Evolutionary conservation across 2,113 vertebrate genomes (phyloP), one percentile per base, ranked within the genome.

Genomic region (Dascyllus trimaculatus): DNA sequence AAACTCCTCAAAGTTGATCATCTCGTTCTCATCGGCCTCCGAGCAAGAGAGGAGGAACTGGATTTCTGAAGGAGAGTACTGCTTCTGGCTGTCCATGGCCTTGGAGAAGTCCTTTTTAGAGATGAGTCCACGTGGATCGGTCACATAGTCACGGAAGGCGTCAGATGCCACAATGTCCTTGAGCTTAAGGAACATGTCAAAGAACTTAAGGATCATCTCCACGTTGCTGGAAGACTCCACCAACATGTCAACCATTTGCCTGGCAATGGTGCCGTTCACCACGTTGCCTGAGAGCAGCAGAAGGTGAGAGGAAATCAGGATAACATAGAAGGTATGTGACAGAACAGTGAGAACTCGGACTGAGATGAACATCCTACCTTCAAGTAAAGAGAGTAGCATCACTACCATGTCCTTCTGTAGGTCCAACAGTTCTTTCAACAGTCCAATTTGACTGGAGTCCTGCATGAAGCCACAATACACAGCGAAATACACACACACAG

Each of bases 201-300:
- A 99, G 95, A 99, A 99, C 90, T 99, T 99, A 52, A 99, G 96
- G 88, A 99, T 98, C 97, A 99, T 98, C 89, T 98, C 97, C 85
- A 99, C 98, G 0, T 99, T 99, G 94, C 96, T 97, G 4, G 98
- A 99, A 2, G 98, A 99, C 70, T 99, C 98, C 79, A 99, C 98
- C 60, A 99, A 92, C 98, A 99, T 99, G 95, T 99, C 98, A 49
- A 99, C 98, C 98, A 99, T 99, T 90, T 99, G 98, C 29, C 95
- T 94, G 5, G 97, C 98, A 14, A 99, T 99, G 54, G 95, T 99
- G 25, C 98, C 98, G 0, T 99, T 99, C 67, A 99, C 97, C 80
- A 99, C 90, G 0, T 99, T 99, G 26, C 98, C 98, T 99, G 76
- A 0, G 22, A 67, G 66, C 13, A 69, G 22, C 1, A 76, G 46